phyloP scores from a whole-genome alignment of 2,888 invertebrate genomes.

The Scaptomyza cyrtandrae region DNA sequence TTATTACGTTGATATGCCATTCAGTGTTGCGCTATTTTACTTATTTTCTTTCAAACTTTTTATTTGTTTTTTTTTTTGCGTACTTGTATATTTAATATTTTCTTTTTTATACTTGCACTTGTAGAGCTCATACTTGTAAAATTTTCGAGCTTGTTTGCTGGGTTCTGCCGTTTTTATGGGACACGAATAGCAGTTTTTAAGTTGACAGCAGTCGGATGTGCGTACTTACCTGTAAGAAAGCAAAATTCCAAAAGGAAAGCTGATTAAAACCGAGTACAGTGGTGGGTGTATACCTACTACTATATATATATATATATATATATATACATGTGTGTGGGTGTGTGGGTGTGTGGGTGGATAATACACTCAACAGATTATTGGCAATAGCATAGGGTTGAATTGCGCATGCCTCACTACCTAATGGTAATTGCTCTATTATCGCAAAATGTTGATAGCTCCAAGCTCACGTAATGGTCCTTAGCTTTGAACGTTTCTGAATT shows the following conservation, averaged over 20 bases:
- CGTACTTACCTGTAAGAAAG: constrained; percentile 73
- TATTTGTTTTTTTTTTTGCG: neutral
- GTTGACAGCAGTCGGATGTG: constrained; percentile 63
- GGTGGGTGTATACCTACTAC: neutral
- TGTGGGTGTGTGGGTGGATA: constrained; percentile 18
- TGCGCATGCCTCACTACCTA: constrained; percentile 62
- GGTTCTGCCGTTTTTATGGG: constrained; percentile 27
- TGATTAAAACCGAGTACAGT: constrained; percentile 64
- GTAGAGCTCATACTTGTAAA: constrained; percentile 50
- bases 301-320: neutral
- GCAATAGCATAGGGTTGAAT: constrained; percentile 47
- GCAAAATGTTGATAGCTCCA: constrained; percentile 39
- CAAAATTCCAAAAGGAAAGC: constrained; percentile 58
- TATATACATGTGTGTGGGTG: constrained; percentile 1
- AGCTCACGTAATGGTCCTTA: constrained; percentile 34
- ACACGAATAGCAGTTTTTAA: constrained; percentile 69
- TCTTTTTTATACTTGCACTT: constrained; percentile 31
- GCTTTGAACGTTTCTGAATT: constrained; percentile 18
- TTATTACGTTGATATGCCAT: constrained; percentile 58
- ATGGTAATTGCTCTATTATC: constrained; percentile 63
- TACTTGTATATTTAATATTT: constrained; percentile 13
- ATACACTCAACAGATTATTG: constrained; percentile 67
- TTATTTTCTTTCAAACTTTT: neutral
- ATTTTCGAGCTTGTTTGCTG: constrained; percentile 13
- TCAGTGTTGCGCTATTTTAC: constrained; percentile 28